These are phyloP conservation scores for Himalopsyche kuldschensis DNA, from an alignment of 2,888 invertebrate genomes.

Conservation along the genomic window DNA sequence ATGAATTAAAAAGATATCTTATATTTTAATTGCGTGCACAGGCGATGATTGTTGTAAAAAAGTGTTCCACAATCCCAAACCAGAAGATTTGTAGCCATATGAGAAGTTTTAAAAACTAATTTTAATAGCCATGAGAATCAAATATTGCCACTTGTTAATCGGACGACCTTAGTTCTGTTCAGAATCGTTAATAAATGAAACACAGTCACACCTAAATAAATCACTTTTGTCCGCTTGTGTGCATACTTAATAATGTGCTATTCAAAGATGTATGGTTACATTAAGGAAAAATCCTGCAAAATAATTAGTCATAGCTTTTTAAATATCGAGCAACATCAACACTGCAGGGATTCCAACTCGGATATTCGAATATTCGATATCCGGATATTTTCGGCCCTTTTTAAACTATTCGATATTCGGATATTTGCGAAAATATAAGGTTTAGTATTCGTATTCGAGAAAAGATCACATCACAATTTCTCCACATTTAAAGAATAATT, in stretches of 20 bases:
- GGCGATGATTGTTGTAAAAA: neutral
- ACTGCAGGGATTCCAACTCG: no score
- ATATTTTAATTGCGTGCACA: neutral
- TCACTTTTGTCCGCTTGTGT: neutral
- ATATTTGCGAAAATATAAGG: no score
- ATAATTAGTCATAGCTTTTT: no score
- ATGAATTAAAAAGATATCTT: no score
- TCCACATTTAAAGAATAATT: no score
- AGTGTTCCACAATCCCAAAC: neutral
- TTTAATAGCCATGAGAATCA: neutral
- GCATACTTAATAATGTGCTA: neutral
- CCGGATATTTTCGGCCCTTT: no score
- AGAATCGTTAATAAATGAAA: neutral
- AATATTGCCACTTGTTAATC: neutral
- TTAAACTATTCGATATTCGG: no score
- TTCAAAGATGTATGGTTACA: neutral
- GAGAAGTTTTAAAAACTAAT: neutral
- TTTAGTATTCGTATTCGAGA: no score
- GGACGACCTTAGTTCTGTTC: neutral
- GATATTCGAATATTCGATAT: no score
- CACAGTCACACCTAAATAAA: neutral
- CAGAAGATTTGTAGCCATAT: neutral
- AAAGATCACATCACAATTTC: no score
- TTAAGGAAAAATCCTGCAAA: no score
- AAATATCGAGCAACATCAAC: no score